Evolutionary conservation across 2,113 vertebrate species (phyloP).

Genomic region (Gasterosteus aculeatus): DNA sequence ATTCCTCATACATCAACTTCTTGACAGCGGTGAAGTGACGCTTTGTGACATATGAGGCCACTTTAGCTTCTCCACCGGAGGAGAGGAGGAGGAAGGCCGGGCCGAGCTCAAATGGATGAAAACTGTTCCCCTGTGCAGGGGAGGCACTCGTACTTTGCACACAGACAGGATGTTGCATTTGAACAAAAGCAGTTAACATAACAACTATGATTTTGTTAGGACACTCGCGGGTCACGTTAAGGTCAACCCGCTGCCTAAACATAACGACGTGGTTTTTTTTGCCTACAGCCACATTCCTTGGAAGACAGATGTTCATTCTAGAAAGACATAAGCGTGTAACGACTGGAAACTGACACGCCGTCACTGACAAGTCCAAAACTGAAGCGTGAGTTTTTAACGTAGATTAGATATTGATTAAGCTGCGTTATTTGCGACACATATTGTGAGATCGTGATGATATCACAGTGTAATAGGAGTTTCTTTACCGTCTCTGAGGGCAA

Average conservation of each 20-base stretch:
- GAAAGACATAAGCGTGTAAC: neutral
- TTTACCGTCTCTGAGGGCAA: constrained; percentile 2
- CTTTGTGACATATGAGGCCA: constrained; percentile 67
- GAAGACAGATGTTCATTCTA: neutral
- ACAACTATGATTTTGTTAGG: neutral
- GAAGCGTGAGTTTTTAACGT: neutral
- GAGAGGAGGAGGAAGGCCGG: constrained; percentile 2
- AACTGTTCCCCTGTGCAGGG: constrained; percentile 4
- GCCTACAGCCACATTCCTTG: neutral
- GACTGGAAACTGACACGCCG: neutral
- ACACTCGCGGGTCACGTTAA: neutral
- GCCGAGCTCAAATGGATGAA: constrained; percentile 20
- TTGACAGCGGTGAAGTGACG: constrained; percentile 65
- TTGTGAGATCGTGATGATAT: constrained; percentile 10
- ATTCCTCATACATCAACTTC: constrained; percentile 64
- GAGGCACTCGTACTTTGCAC: neutral
- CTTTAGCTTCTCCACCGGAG: constrained; percentile 51
- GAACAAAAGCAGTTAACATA: neutral
- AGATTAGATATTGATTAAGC: neutral
- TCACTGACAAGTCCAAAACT: neutral
- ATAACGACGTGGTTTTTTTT: neutral
- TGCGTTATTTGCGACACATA: neutral
- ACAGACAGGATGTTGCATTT: neutral
- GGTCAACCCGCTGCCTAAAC: neutral
- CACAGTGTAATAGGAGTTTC: constrained; percentile 3